These are phyloP conservation scores for Clarias magur DNA, from an alignment of 2,113 vertebrate genomes.

Conservation along the genomic window DNA sequence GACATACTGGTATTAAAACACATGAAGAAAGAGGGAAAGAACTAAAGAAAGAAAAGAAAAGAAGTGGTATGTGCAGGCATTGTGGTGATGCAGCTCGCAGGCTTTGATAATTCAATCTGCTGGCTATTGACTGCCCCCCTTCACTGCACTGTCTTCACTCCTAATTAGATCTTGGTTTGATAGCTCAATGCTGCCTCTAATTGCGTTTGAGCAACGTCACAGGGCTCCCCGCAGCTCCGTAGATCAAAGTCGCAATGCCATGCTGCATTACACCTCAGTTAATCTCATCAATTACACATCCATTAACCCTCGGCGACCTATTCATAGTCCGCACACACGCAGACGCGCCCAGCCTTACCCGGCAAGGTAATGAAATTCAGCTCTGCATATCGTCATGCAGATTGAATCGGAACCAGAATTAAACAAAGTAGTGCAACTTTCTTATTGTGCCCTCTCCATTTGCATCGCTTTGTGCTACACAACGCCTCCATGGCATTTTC, in stretches of 20 bases:
- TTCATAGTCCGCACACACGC: conserved; percentile 58
- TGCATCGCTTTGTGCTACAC: not conserved
- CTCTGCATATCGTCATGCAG: conserved; percentile 45
- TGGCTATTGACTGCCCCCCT: conserved; percentile 71
- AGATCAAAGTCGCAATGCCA: conserved; percentile 63
- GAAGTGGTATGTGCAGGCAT: conserved; percentile 44
- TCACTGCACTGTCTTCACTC: conserved; percentile 67
- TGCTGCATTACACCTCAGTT: conserved; percentile 77
- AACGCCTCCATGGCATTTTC: conserved; percentile 1
- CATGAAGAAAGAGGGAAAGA: conserved; percentile 27
- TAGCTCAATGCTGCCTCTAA: conserved; percentile 73
- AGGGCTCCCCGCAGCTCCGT: conserved; percentile 54
- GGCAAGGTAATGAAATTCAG: conserved; percentile 55
- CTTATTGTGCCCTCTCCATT: conserved; percentile 14
- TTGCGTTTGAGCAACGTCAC: conserved; percentile 68
- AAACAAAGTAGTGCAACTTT: conserved; percentile 48
- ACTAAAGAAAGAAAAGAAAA: conserved; percentile 39
- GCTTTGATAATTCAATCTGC: conserved; percentile 76
- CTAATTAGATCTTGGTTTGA: conserved; percentile 80
- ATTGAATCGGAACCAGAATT: conserved; percentile 52
- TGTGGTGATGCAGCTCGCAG: conserved; percentile 58
- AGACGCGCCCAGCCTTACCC: conserved; percentile 35
- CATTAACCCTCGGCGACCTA: conserved; percentile 70
- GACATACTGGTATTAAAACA: not conserved
- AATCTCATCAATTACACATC: conserved; percentile 77